These are phyloP conservation scores for Tursiops truncatus DNA, from an alignment of 2,113 vertebrate species.

Conservation along the genomic window DNA sequence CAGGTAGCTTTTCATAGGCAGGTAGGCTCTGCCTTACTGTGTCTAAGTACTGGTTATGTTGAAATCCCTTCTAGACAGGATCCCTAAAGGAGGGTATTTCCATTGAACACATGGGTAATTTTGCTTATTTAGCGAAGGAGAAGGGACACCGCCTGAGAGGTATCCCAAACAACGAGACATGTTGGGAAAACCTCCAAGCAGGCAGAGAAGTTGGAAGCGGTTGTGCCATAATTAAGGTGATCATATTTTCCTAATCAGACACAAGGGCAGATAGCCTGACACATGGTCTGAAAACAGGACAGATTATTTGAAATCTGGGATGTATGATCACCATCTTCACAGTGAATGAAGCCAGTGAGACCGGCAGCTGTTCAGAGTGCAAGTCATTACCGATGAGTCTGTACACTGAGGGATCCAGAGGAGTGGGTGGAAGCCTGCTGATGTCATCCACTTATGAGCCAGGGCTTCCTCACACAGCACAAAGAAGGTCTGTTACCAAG, in stretches of 20 bases:
- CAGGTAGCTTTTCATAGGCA: background rate
- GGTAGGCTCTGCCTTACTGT: background rate
- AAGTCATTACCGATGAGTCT: conserved; percentile 64
- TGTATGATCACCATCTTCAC: background rate
- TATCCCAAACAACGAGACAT: background rate
- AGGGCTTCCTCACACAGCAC: conserved; percentile 45
- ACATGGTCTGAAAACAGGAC: background rate
- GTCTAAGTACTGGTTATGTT: background rate
- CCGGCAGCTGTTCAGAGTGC: conserved; percentile 32
- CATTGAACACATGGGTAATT: background rate
- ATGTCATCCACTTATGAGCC: conserved; percentile 32
- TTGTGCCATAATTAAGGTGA: background rate
- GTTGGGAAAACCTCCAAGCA: background rate
- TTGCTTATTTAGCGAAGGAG: background rate
- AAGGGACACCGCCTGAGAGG: background rate
- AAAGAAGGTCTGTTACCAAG: conserved; percentile 35
- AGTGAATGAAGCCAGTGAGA: conserved; percentile 10
- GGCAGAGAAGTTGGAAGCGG: background rate
- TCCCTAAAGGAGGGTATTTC: background rate
- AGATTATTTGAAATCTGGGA: background rate
- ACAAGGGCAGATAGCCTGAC: background rate
- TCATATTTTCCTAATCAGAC: conserved; percentile 39
- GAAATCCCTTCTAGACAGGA: background rate
- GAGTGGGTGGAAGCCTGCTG: conserved; percentile 20
- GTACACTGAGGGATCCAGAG: conserved; percentile 23